Percentiles rank a stretch among this genome's conserved stretches.
Conservation (phyloP, 2,888 invertebrate genomes). For the Allacma fusca region DNA sequence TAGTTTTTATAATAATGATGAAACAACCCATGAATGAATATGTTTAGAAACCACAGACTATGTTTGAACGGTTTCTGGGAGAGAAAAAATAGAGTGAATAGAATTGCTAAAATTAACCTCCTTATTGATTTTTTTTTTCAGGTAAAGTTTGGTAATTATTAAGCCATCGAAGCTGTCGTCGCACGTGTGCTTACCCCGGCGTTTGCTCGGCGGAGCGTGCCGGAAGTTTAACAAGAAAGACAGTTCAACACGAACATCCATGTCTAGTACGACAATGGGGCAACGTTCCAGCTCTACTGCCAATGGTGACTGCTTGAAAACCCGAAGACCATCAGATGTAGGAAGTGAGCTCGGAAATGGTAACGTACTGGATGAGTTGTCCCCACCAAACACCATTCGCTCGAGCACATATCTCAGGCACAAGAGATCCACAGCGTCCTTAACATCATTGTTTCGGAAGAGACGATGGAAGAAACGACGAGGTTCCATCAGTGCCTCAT, state of each 20-base stretch:
- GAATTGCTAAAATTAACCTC: neutral
- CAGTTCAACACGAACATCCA: slow-evolving; percentile 35
- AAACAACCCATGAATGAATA: no score
- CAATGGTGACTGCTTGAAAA: slow-evolving; percentile 27
- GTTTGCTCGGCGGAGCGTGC: slow-evolving; percentile 52
- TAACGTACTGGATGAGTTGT: neutral
- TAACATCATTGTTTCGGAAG: slow-evolving; percentile 56
- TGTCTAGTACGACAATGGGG: slow-evolving; percentile 39
- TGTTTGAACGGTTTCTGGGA: neutral
- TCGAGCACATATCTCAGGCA: slow-evolving; percentile 50
- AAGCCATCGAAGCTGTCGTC: slow-evolving; percentile 55
- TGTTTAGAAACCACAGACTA: no score
- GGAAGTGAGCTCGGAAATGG: slow-evolving; percentile 29
- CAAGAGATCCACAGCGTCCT: slow-evolving; percentile 55
- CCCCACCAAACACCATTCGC: slow-evolving; percentile 35
- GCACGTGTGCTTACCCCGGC: slow-evolving; percentile 55
- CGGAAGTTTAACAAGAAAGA: slow-evolving; percentile 40
- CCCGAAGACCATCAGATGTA: slow-evolving; percentile 28
- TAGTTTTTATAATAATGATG: no score
- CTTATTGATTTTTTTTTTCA: slow-evolving; percentile 5
- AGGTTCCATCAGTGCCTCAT: slow-evolving; percentile 67
- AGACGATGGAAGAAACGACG: slow-evolving; percentile 64
- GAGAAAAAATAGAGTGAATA: neutral
- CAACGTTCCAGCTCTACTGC: slow-evolving; percentile 44
- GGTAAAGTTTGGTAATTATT: slow-evolving; percentile 18